A percentile compares a stretch with the other conserved stretches of the same genome.
Conservation (phyloP, 2,888 invertebrate species). For the Parnassius orleans region DNA sequence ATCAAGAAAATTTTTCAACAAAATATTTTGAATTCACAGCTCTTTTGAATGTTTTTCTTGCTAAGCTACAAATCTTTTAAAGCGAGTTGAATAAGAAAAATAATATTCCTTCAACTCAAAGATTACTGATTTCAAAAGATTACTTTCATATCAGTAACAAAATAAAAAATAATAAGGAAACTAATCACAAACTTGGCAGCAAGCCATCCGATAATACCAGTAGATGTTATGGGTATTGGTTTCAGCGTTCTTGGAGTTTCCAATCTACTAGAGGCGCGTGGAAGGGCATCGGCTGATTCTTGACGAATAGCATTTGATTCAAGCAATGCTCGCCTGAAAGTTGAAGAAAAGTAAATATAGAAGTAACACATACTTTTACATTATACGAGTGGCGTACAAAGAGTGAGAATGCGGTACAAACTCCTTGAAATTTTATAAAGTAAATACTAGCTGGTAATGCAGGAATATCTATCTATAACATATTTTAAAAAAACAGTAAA, state of each 20-base stretch:
- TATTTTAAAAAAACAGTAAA: too few relatives aligned
- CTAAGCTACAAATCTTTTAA: background rate
- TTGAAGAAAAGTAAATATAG: background rate
- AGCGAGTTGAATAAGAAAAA: slow-evolving; percentile 9
- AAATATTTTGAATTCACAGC: too few relatives aligned
- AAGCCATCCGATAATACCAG: slow-evolving; percentile 67
- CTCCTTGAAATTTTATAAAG: too few relatives aligned
- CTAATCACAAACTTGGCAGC: slow-evolving; percentile 51
- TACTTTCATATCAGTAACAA: slow-evolving; percentile 8
- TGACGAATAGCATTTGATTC: slow-evolving; percentile 50
- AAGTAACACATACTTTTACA: too few relatives aligned
- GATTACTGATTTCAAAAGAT: slow-evolving; percentile 29
- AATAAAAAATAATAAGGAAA: slow-evolving; percentile 22
- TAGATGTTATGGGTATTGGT: slow-evolving; percentile 65
- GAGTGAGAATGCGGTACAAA: too few relatives aligned
- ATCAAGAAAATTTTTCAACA: too few relatives aligned
- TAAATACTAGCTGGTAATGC: too few relatives aligned
- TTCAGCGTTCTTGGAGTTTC: slow-evolving; percentile 54
- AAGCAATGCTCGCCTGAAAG: slow-evolving; percentile 44
- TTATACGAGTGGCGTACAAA: too few relatives aligned
- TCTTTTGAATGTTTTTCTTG: background rate
- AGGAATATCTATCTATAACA: too few relatives aligned
- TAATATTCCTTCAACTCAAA: slow-evolving; percentile 14
- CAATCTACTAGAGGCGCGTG: slow-evolving; percentile 40
- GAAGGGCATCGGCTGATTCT: slow-evolving; percentile 47